Evolutionary conservation across 2,113 vertebrate genomes (phyloP).

Genomic region (Scatophagus argus): DNA sequence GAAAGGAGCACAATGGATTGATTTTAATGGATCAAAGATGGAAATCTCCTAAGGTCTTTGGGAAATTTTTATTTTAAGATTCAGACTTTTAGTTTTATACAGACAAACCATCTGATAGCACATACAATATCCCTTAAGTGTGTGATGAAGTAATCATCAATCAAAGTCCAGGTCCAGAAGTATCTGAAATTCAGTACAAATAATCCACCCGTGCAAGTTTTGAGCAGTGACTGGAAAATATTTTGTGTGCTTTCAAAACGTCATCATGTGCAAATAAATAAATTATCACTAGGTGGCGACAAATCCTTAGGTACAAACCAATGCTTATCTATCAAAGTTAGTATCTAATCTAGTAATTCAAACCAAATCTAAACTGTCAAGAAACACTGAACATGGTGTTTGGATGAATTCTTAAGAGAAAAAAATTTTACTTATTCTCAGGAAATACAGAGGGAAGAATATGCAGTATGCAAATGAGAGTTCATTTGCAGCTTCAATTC

Average conservation of each 20-base stretch:
- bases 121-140: neutral
- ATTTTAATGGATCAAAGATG: neutral
- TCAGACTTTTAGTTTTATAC: neutral
- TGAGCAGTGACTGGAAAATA: slow-evolving; percentile 23
- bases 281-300: slow-evolving; percentile 43
- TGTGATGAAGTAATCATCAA: neutral
- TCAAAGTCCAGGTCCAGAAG: neutral
- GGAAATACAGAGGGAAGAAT: neutral
- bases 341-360: neutral
- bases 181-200: neutral
- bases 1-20: slow-evolving; percentile 19
- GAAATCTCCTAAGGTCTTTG: neutral
- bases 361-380: neutral
- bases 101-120: neutral
- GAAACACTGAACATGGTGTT: neutral
- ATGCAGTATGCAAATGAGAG: neutral
- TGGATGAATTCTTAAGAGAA: neutral
- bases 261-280: neutral
- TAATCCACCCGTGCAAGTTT: slow-evolving; percentile 19
- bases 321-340: neutral
- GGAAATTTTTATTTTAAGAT: neutral
- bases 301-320: neutral
- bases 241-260: neutral
- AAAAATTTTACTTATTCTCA: neutral
- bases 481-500: neutral